Evolutionary conservation across 2,797 vertebrate genomes (phyloP).

Genomic region (Thalassophryne amazonica): DNA sequence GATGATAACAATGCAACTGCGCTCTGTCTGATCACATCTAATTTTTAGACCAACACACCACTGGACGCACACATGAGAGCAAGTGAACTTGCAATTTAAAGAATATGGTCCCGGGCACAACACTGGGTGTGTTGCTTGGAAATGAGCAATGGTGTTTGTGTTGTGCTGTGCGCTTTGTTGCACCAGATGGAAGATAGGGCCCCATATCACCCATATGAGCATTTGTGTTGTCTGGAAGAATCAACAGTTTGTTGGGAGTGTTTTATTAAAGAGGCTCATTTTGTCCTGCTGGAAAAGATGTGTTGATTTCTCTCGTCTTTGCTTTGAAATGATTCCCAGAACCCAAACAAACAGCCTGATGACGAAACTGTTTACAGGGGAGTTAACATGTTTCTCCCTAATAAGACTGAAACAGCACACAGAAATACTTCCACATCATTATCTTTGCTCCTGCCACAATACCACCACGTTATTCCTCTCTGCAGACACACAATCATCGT

Average conservation of each 20-base stretch:
- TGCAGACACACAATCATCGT: too few relatives aligned
- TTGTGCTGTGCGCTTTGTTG: too few relatives aligned
- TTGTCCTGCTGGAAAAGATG: not conserved
- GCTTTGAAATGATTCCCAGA: conserved; percentile 6
- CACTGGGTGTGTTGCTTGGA: too few relatives aligned
- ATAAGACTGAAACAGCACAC: conserved; percentile 9
- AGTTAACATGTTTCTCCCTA: conserved; percentile 10
- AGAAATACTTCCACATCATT: conserved; percentile 5
- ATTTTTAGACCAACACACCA: too few relatives aligned
- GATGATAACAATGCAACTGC: too few relatives aligned
- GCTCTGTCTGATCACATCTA: too few relatives aligned
- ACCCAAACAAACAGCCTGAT: conserved; percentile 8
- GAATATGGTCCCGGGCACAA: too few relatives aligned
- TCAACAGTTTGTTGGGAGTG: conserved; percentile 9
- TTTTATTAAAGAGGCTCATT: conserved; percentile 7
- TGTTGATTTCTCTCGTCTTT: not conserved
- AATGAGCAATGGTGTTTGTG: too few relatives aligned
- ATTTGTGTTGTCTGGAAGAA: not conserved
- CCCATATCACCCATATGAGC: too few relatives aligned
- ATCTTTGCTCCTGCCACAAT: not conserved
- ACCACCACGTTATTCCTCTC: conserved; percentile 9
- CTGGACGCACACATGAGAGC: too few relatives aligned
- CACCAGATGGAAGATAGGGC: too few relatives aligned
- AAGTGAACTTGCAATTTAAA: too few relatives aligned
- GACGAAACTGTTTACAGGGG: conserved; percentile 21